Percentiles rank a stretch among this genome's conserved stretches.
These are phyloP conservation scores for Cygnus atratus DNA, from an alignment of 2,113 vertebrate species.

Conservation along the genomic window DNA sequence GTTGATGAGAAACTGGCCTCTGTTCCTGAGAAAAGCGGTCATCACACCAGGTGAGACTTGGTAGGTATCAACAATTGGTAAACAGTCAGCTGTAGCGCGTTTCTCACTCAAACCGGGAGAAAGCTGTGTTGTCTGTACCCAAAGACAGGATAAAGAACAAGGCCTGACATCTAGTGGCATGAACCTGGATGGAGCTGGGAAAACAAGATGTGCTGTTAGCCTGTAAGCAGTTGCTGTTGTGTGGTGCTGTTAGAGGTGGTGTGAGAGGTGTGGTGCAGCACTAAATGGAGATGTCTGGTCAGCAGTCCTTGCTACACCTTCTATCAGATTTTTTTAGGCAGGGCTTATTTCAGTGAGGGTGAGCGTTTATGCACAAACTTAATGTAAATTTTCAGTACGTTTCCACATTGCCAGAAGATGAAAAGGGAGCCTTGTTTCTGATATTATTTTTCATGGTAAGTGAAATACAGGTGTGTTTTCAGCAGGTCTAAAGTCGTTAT, in stretches of 20 bases:
- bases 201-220: background rate
- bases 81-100: background rate
- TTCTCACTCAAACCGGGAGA: background rate
- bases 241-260: background rate
- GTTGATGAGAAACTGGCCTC: background rate
- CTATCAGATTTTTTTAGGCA: background rate
- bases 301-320: background rate
- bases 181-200: background rate
- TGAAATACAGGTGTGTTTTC: background rate
- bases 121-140: accelerated
- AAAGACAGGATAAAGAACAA: background rate
- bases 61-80: background rate
- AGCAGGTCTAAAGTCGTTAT: background rate
- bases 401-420: background rate
- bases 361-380: background rate
- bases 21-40: background rate
- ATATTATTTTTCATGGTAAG: background rate
- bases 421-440: background rate
- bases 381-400: background rate
- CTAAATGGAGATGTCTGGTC: background rate
- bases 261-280: background rate
- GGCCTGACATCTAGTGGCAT: accelerated
- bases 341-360: background rate
- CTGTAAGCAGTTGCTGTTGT: background rate
- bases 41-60: background rate